phyloP scores from a whole-genome alignment of 2,797 vertebrate genomes.

The Aplochiton taeniatus region DNA sequence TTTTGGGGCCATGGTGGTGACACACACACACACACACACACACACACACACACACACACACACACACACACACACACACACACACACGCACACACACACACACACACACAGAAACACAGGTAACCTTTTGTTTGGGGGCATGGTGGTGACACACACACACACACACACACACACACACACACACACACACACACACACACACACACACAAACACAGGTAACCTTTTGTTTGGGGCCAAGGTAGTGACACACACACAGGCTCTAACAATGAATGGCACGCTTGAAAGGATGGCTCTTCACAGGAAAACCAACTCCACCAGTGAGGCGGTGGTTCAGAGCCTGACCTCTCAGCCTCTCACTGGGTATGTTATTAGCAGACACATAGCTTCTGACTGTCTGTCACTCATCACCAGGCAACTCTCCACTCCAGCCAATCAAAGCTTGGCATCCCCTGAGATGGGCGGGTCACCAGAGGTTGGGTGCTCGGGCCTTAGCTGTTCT shows the following conservation, averaged over 20 bases:
- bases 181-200: slow-evolving; percentile 30
- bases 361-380: slow-evolving; percentile 53
- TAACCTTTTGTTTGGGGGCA: slow-evolving; percentile 23
- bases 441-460: not conserved
- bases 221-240: slow-evolving; percentile 33
- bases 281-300: slow-evolving; percentile 63
- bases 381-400: slow-evolving; percentile 62
- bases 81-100: slow-evolving; percentile 24
- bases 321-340: slow-evolving; percentile 65
- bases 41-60: too few species aligned
- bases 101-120: too few species aligned
- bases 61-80: slow-evolving; percentile 20
- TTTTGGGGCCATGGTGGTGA: too few species aligned
- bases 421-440: slow-evolving; percentile 45
- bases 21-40: too few species aligned
- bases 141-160: slow-evolving; percentile 31
- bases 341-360: slow-evolving; percentile 49
- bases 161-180: slow-evolving; percentile 6
- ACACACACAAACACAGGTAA: slow-evolving; percentile 28
- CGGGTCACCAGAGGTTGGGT: too few species aligned
- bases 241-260: slow-evolving; percentile 30
- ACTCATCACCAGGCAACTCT: slow-evolving; percentile 48
- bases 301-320: slow-evolving; percentile 61
- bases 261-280: slow-evolving; percentile 69
- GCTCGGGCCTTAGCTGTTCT: too few species aligned